phyloP scores from a whole-genome alignment of 2,888 invertebrate species.

The Calameuta idolon region DNA sequence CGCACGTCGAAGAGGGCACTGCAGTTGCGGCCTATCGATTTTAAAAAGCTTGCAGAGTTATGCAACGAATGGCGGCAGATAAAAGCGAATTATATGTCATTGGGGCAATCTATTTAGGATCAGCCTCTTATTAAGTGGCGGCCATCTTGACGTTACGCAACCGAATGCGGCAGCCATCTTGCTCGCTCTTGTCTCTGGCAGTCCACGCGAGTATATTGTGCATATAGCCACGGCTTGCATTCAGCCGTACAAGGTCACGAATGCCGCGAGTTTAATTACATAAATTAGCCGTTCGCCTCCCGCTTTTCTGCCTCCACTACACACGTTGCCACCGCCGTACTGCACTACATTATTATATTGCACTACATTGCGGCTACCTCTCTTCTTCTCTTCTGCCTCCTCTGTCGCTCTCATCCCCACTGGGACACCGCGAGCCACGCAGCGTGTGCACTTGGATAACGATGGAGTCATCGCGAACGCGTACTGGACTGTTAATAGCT shows the following conservation, averaged over 20 bases:
- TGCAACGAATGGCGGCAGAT: constrained; percentile 34
- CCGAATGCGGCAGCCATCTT: constrained; percentile 43
- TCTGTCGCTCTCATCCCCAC: background rate
- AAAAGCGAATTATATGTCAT: constrained; percentile 55
- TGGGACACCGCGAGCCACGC: background rate
- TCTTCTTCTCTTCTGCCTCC: background rate
- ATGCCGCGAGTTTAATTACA: constrained; percentile 61
- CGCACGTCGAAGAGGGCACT: background rate
- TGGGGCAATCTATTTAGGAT: constrained; percentile 60
- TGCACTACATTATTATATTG: background rate
- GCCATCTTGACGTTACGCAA: constrained; percentile 41
- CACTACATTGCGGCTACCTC: background rate
- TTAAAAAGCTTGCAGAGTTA: constrained; percentile 10
- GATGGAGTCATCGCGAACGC: background rate
- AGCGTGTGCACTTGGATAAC: background rate
- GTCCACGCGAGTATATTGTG: constrained; percentile 35
- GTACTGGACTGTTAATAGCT: background rate
- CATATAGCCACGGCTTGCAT: constrained; percentile 39
- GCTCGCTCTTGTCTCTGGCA: constrained; percentile 21
- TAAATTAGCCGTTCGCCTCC: constrained; percentile 51
- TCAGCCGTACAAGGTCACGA: constrained; percentile 58
- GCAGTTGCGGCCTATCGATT: constrained; percentile 10
- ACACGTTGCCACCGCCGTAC: background rate
- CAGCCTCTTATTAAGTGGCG: constrained; percentile 49
- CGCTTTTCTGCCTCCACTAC: constrained; percentile 19